Evolutionary conservation across 2,888 invertebrate species (phyloP).

Genomic region (Leptarthrus brevirostris): DNA sequence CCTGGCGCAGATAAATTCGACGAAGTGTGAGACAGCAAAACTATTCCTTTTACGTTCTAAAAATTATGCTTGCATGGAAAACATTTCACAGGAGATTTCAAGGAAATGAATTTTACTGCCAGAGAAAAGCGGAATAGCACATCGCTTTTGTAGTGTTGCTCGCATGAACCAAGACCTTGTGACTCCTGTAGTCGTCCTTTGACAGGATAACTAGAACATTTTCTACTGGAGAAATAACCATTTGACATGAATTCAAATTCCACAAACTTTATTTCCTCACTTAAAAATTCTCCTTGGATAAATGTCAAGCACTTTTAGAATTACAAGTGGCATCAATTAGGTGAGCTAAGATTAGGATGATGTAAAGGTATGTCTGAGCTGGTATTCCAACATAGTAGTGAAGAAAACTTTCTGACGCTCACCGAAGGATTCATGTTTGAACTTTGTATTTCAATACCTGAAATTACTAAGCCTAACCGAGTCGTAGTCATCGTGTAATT

Average conservation of each 20-base stretch:
- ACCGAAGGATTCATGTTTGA: no score
- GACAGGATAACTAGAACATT: constrained; percentile 17
- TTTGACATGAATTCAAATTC: constrained; percentile 17
- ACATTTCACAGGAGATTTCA: constrained; percentile 40
- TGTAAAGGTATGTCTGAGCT: no score
- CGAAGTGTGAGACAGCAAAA: constrained; percentile 41
- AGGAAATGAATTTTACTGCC: constrained; percentile 39
- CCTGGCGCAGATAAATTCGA: constrained; percentile 27
- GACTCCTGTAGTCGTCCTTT: constrained; percentile 20
- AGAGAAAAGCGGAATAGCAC: neutral
- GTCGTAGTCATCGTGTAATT: no score
- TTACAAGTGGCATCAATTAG: no score
- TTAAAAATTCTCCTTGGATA: no score
- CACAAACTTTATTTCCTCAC: constrained; percentile 8
- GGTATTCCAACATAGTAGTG: no score
- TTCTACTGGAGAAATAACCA: constrained; percentile 17
- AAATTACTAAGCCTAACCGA: no score
- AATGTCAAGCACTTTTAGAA: no score
- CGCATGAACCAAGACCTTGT: constrained; percentile 3
- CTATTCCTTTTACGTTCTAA: constrained; percentile 38
- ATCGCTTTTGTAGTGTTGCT: neutral
- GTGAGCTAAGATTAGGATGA: no score
- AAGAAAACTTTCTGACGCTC: no score
- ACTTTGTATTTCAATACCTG: no score
- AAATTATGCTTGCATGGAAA: constrained; percentile 43